Base-by-base conservation (phyloP, 1,140 invertebrate genomes). In the Panagrolaimus sp. region DNA sequence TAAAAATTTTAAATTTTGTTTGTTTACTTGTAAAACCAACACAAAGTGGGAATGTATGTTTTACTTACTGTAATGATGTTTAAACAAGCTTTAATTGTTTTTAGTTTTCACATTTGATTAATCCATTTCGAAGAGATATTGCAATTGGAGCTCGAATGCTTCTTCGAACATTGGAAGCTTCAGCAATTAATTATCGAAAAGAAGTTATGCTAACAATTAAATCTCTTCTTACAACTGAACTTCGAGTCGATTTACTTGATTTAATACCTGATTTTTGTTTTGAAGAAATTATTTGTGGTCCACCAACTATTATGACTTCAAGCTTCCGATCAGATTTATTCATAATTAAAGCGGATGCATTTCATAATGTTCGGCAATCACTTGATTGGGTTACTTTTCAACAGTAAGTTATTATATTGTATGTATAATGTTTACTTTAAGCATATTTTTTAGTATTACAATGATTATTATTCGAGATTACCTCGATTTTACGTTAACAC, bases 331-430 rank as follows among this genome's bases (percentile, higher is more conserved):
- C 20, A 20, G 51, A 16, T 1, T 16, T 57, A 11, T 57, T 57
- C n/a, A 25, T 20, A 20, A 57, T 13, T 11, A 23, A 57, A 20
- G 20, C 27, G n/a, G 51, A 57, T 57, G 3, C 16, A 11, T 25
- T 57, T 13, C 51, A 57, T 27, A 57, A 57, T 57, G 51, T 57
- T 27, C 20, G 51, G 51, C 20, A 20, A 27, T 25, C 27, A 9
- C 51, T 57, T 11, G 51, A 57, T 57, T 57, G 51, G 51, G 27
- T 27, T 57, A 57, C 51, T 16, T 57, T 57, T 57, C 51, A 57
- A 57, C 51, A 57, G 51, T 57, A 27, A 20, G 51, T 16, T 57
- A n/a, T n/a, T n/a, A n/a, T n/a, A n/a, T n/a, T n/a, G n/a, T n/a
- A n/a, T n/a, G n/a, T n/a, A n/a, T n/a, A n/a, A n/a, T n/a, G n/a